Evolutionary conservation across 2,888 invertebrate species (phyloP), one percentile per base, ranked within the genome.

Genomic region (Aphidius colemani): DNA sequence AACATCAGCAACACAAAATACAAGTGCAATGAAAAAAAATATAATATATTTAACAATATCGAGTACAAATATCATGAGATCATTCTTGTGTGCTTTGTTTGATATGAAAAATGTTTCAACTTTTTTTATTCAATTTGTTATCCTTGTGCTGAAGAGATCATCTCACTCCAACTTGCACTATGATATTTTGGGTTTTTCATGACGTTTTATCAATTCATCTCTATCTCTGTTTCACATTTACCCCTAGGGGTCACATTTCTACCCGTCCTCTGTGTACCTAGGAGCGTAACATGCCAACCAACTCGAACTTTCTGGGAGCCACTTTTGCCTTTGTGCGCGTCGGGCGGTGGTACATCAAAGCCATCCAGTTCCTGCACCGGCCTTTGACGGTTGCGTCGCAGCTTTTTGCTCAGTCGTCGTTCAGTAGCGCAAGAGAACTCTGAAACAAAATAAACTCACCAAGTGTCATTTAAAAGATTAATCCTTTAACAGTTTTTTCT

Each of bases 271-370:
- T 61, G 40, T 61, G 56, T 62, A 66, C 70, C 67, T 66, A 59
- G 64, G 59, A 66, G 68, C 70, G 71, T 72, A 67, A 71, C 71
- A 72, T 78, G 73, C 76, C 74, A 78, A 73, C 78, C 78, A 78
- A 76, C 75, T 75, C 74, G 73, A 65, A 30, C 5, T 30, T 30
- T 3, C 75, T 76, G 76, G 75, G 66, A 73, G 75, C 75, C 74
- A 80, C 78, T 78, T 77, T 76, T 74, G 79, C 79, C 57, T 80
- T 79, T 78, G 80, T 79, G 80, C 78, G 80, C 80, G 78, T 75
- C 78, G 78, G 75, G 80, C 78, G 79, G 80, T 77, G 78, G 78
- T 76, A 81, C 79, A 80, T 81, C 81, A 81, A 81, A 81, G 81
- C 80, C 76, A 78, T 78, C 77, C 75, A 77, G 80, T 77, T 78